phyloP scores from a whole-genome alignment of 1,140 invertebrate species.

The Oryzaephilus surinamensis region DNA sequence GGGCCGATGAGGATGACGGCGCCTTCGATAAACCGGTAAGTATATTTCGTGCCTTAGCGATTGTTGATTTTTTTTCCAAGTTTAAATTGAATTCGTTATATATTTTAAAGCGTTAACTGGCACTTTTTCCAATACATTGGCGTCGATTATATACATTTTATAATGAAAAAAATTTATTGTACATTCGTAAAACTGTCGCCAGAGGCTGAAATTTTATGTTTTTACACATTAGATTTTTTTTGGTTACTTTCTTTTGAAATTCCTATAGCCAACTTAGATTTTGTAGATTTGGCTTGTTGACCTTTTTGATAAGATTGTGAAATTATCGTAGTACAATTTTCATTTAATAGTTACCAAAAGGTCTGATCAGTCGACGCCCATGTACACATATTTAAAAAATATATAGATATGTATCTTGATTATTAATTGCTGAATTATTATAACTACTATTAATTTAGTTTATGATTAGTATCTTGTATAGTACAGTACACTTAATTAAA shows the following conservation, averaged over 20 bases:
- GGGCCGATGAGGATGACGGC: conserved; percentile 58
- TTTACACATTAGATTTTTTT: no score
- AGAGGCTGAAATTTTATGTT: no score
- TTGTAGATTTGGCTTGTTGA: no score
- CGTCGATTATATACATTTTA: no score
- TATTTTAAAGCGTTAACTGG: no score
- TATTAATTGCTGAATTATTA: conserved; percentile 20
- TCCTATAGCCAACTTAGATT: no score
- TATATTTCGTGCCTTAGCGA: conserved; percentile 22
- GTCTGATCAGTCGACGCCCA: neutral
- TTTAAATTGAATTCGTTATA: conserved; percentile 17
- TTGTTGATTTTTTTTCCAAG: conserved; percentile 5
- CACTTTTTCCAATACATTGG: no score
- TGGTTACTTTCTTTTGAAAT: no score
- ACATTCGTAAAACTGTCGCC: no score
- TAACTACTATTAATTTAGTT: conserved; percentile 17
- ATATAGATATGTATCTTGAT: conserved; percentile 16
- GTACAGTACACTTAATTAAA: conserved; percentile 15
- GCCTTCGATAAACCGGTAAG: conserved; percentile 57
- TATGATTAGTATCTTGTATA: conserved; percentile 13
- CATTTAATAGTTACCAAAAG: neutral
- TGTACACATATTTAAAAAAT: conserved; percentile 1
- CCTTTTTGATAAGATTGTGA: no score
- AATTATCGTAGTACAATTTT: no score
- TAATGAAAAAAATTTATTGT: no score